Evolutionary conservation across 2,888 invertebrate genomes (phyloP).

Genomic region (Spisula subtruncata): DNA sequence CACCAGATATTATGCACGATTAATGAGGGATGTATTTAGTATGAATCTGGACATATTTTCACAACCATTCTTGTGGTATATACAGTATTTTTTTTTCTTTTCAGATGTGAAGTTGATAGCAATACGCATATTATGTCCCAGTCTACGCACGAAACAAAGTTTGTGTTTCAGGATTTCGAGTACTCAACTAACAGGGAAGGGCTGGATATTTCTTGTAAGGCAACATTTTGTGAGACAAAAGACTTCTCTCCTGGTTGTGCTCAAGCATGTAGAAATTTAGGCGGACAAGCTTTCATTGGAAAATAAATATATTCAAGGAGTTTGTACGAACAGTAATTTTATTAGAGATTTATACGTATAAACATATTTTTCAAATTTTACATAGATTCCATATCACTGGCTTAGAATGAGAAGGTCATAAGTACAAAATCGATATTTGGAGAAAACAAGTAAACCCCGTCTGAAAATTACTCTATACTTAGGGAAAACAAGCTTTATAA

Average conservation of each 20-base stretch:
- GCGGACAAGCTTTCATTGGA: constrained; percentile 17
- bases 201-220: constrained; percentile 31
- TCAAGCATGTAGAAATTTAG: not conserved
- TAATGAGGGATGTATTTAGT: no score
- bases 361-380: no score
- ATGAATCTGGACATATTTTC: no score
- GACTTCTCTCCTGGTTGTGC: constrained; percentile 32
- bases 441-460: no score
- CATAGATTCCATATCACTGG: no score
- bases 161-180: constrained; percentile 40
- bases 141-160: constrained; percentile 34
- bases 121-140: constrained; percentile 44
- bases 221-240: constrained; percentile 31
- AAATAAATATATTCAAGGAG: constrained; percentile 9
- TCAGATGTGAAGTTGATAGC: constrained; percentile 30
- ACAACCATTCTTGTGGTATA: no score
- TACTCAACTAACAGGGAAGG: constrained; percentile 43
- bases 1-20: no score
- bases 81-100: not conserved
- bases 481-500: no score
- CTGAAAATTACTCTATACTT: no score
- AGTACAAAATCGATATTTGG: no score
- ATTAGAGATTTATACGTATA: no score
- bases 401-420: no score
- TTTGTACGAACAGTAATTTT: not conserved